Evolutionary conservation across 2,888 invertebrate species (phyloP), one percentile per base, ranked within the genome.

Genomic region (Mylabris sibirica): DNA sequence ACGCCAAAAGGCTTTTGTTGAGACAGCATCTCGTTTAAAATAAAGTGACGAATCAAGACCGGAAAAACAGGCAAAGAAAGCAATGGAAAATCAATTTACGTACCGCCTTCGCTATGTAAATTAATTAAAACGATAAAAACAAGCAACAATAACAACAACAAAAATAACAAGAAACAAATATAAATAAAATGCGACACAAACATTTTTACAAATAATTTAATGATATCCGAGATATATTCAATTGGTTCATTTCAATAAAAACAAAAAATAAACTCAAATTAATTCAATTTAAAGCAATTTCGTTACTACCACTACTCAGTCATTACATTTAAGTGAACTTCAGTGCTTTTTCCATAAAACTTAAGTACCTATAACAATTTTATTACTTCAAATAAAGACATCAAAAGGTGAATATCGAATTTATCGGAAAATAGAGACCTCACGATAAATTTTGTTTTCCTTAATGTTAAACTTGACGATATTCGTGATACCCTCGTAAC

Each of bases 21-120:
- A 61, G 59, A 63, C 60, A 63, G 38, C 65, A 63, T 49, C 38
- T 64, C 59, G 60, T 22, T 38, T 24, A 12, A 34, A 53, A 20
- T 65, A 57, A 61, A 61, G 62, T 68, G 64, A 68, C 68, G 57
- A 61, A 64, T 65, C 61, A 68, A 64, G 9, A 17, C 1, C 2
- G 24, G 57, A 24, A 57, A 57, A 60, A 44, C 41, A 41, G 22
- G 44, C 14, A 38, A 63, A n/a, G 44, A 26, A 30, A 26, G 8
- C 26, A n/a, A 49, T 63, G 53, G 30, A 53, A 63, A 63, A 63
- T 63, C 49, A 30, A n/a, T 63, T 61, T 35, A 34, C 38, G 3
- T 44, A 57, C 22, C 57, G 57, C 49, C 49, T 49, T 24, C 24
- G 11, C 14, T 24, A 5, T 57, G 22, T 24, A 57, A 57, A 11